Evolutionary conservation across 2,113 vertebrate genomes (phyloP).

Genomic region (Coptodon rendalli): DNA sequence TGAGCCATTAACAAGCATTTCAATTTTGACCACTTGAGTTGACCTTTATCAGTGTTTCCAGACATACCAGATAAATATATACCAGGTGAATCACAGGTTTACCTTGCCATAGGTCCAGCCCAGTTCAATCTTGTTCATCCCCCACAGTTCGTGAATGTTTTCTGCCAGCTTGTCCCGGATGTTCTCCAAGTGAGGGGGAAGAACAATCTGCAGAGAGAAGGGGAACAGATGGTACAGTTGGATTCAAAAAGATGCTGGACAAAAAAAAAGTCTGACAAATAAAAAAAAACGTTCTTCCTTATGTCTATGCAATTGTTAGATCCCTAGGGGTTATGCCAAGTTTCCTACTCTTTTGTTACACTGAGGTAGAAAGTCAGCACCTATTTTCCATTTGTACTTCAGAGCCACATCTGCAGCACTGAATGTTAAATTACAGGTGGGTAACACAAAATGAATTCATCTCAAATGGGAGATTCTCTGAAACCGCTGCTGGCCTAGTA

Average conservation of each 20-base stretch:
- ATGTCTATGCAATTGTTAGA: background rate
- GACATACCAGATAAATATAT: background rate
- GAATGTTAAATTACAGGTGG: background rate
- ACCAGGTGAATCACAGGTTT: background rate
- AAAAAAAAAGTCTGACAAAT: background rate
- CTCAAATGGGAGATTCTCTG: background rate
- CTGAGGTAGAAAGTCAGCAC: background rate
- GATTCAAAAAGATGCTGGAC: background rate
- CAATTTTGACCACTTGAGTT: background rate
- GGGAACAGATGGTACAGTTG: conserved; percentile 10
- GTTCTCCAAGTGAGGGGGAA: conserved; percentile 92
- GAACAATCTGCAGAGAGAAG: conserved; percentile 74
- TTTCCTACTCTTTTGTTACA: background rate
- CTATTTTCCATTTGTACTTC: background rate
- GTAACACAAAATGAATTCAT: background rate
- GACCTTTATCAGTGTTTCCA: background rate
- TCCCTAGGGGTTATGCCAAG: background rate
- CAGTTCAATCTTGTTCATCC: conserved; percentile 97
- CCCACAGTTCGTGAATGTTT: conserved; percentile 98
- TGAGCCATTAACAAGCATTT: background rate
- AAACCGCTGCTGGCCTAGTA: background rate
- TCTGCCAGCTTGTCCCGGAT: conserved; percentile 92
- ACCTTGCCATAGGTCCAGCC: conserved; percentile 98
- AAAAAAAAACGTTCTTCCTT: background rate
- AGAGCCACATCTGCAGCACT: background rate